Conservation (phyloP, 2,888 invertebrate genomes). For the Phasia obesa region DNA sequence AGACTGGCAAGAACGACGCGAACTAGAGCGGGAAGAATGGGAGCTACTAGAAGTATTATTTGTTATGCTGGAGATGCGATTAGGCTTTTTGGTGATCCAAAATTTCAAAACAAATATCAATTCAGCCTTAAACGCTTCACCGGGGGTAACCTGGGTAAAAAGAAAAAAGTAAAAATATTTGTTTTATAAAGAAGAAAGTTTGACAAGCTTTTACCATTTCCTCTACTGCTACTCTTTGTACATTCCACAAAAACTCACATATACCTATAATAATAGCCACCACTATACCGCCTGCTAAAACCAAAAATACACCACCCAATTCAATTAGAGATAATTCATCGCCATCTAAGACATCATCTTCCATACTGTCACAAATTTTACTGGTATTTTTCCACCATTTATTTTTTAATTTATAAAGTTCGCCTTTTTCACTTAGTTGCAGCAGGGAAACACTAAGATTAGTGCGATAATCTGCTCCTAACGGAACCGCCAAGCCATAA, state of each 20-base stretch:
- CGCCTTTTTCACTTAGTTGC: constrained; percentile 94
- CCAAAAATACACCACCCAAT: constrained; percentile 95
- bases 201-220: constrained; percentile 85
- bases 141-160: constrained; percentile 85
- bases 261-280: constrained; percentile 90
- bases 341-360: constrained; percentile 76
- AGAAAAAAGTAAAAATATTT: not conserved
- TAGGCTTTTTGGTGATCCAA: constrained; percentile 89
- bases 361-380: constrained; percentile 78
- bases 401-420: constrained; percentile 90
- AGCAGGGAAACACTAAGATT: constrained; percentile 93
- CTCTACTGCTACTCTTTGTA: constrained; percentile 89
- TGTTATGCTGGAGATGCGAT: constrained; percentile 77
- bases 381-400: constrained; percentile 94
- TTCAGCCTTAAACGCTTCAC: constrained; percentile 88
- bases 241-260: constrained; percentile 93
- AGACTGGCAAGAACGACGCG: constrained; percentile 72
- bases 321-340: constrained; percentile 84
- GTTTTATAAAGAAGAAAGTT: not conserved
- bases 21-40: constrained; percentile 64
- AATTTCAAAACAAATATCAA: constrained; percentile 89
- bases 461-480: constrained; percentile 90
- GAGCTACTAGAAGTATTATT: constrained; percentile 49
- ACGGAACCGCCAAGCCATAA: constrained; percentile 95
- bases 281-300: constrained; percentile 89